Conservation (phyloP, 2,113 vertebrate genomes). For the Rhabdornis inornatus region DNA sequence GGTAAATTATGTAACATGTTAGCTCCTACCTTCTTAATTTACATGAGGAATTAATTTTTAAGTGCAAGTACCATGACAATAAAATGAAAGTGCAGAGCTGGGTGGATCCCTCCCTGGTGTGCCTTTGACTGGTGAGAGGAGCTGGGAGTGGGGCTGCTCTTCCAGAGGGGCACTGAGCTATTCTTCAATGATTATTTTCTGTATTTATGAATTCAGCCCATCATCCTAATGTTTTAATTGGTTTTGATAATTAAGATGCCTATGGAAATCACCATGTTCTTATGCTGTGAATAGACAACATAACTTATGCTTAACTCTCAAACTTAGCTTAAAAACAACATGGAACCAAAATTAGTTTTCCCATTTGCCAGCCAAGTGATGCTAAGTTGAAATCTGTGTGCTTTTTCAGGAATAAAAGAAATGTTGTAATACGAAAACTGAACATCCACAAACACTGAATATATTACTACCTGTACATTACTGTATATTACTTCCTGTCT, state of each 20-base stretch:
- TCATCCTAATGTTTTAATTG: not conserved
- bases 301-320: not conserved
- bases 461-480: not conserved
- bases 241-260: not conserved
- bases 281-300: not conserved
- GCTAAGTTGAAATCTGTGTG: not conserved
- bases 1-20: not conserved
- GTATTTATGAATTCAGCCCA: not conserved
- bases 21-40: not conserved
- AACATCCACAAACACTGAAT: not conserved
- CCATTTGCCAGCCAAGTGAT: not conserved
- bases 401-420: not conserved
- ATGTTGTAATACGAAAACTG: not conserved
- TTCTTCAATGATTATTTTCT: not conserved
- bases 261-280: not conserved
- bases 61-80: conserved; percentile 9
- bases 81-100: not conserved
- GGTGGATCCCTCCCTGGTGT: not conserved
- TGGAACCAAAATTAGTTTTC: not conserved
- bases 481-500: not conserved
- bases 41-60: not conserved
- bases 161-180: not conserved
- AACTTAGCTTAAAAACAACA: not conserved
- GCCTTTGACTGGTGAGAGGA: not conserved
- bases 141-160: not conserved